phyloP scores from a whole-genome alignment of 2,113 vertebrate species.

The Neodontobutis hainanensis region DNA sequence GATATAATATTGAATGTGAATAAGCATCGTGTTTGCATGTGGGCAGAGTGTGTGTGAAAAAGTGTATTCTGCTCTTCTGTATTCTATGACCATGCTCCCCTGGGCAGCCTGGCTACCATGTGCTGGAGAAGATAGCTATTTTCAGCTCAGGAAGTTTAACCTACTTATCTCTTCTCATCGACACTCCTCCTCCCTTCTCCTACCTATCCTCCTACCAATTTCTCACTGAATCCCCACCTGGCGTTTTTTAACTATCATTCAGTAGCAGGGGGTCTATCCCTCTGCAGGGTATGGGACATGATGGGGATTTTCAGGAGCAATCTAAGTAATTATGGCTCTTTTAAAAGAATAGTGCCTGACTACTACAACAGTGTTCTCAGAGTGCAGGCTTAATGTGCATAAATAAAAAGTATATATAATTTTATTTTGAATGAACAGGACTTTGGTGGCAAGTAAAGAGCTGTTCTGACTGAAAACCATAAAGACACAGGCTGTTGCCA shows the following conservation, averaged over 20 bases:
- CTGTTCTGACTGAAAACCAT: too few species aligned
- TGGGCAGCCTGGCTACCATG: constrained; percentile 68
- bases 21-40: constrained; percentile 2
- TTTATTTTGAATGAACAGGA: too few species aligned
- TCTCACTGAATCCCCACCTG: constrained; percentile 3
- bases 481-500: too few species aligned
- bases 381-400: background rate
- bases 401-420: too few species aligned
- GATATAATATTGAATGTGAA: constrained; percentile 18
- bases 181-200: constrained; percentile 42
- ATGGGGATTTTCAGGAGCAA: constrained; percentile 5
- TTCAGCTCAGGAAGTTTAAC: constrained; percentile 79
- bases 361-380: background rate
- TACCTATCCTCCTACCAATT: constrained; percentile 36
- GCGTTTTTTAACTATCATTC: constrained; percentile 5
- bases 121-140: constrained; percentile 76
- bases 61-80: constrained; percentile 51
- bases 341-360: background rate
- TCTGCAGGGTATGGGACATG: background rate
- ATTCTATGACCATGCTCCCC: constrained; percentile 62
- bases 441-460: too few species aligned
- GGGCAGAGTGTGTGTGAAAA: constrained; percentile 39
- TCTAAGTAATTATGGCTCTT: constrained; percentile 10
- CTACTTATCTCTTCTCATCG: constrained; percentile 75
- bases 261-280: constrained; percentile 3